These are phyloP conservation scores for Gadopsis bispinosus DNA, from an alignment of 2,797 vertebrate species.

Conservation along the genomic window DNA sequence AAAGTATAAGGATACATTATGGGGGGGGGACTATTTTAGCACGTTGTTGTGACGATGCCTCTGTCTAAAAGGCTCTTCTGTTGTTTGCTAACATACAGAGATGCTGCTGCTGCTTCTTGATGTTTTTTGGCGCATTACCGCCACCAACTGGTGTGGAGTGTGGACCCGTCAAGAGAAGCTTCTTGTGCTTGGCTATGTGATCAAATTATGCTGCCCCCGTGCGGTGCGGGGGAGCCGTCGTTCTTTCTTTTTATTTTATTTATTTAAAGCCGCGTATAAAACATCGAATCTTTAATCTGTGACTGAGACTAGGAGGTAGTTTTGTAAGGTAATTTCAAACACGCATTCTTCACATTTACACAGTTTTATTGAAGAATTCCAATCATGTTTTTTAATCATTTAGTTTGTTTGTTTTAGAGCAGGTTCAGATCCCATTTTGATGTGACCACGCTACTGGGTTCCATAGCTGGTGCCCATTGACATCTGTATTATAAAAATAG, in stretches of 20 bases:
- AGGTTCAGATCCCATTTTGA: not conserved
- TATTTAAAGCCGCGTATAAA: no score
- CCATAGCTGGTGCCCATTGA: slow-evolving; percentile 64
- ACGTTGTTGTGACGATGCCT: not conserved
- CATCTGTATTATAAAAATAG: slow-evolving; percentile 45
- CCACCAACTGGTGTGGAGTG: no score
- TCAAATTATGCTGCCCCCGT: slow-evolving; percentile 36
- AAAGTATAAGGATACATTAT: no score
- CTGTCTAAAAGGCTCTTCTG: fast-evolving
- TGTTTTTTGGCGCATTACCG: no score
- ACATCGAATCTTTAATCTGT: no score
- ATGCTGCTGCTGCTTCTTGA: no score
- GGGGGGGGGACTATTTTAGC: not conserved
- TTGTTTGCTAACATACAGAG: slow-evolving; percentile 37
- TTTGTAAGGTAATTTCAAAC: not conserved
- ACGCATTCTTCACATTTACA: not conserved
- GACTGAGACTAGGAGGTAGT: no score
- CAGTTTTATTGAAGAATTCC: slow-evolving; percentile 12
- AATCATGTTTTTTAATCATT: not conserved
- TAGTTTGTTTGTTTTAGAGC: not conserved
- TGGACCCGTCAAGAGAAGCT: not conserved
- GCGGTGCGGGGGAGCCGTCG: slow-evolving; percentile 28
- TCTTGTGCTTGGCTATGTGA: not conserved
- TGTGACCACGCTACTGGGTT: slow-evolving; percentile 57
- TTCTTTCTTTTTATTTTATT: no score